Evolutionary conservation across 2,888 invertebrate genomes (phyloP).

Genomic region (Microchrysa polita): DNA sequence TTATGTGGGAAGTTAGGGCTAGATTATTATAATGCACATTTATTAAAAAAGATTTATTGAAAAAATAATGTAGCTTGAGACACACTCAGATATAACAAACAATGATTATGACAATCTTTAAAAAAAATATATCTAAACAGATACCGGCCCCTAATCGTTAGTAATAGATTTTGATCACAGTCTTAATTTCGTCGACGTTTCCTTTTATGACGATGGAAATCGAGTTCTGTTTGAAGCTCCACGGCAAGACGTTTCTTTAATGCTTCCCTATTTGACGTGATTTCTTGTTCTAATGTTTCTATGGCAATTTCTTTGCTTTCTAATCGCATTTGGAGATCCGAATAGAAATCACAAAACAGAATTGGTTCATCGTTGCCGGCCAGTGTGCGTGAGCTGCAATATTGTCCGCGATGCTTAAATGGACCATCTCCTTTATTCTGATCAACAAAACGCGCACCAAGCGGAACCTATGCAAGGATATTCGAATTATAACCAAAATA

Average conservation of each 20-base stretch:
- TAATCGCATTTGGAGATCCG: slow-evolving; percentile 62
- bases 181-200: slow-evolving; percentile 11
- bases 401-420: slow-evolving; percentile 60
- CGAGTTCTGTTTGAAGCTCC: slow-evolving; percentile 59
- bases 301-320: slow-evolving; percentile 62
- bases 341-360: slow-evolving; percentile 63
- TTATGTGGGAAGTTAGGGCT: too few relatives aligned
- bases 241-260: slow-evolving; percentile 59
- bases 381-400: slow-evolving; percentile 61
- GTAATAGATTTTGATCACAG: neutral
- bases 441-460: slow-evolving; percentile 59
- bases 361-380: slow-evolving; percentile 60
- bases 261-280: slow-evolving; percentile 58
- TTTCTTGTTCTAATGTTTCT: slow-evolving; percentile 60
- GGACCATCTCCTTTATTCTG: slow-evolving; percentile 57
- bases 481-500: too few relatives aligned
- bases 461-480: slow-evolving; percentile 55
- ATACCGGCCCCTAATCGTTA: neutral
- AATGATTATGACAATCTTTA: too few relatives aligned
- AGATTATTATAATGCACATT: too few relatives aligned
- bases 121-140: too few relatives aligned
- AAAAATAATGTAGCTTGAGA: too few relatives aligned
- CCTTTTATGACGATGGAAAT: slow-evolving; percentile 53
- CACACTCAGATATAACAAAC: too few relatives aligned
- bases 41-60: too few relatives aligned